These are phyloP conservation scores for Lagria hirta DNA, from an alignment of 2,888 invertebrate species.

Conservation along the genomic window DNA sequence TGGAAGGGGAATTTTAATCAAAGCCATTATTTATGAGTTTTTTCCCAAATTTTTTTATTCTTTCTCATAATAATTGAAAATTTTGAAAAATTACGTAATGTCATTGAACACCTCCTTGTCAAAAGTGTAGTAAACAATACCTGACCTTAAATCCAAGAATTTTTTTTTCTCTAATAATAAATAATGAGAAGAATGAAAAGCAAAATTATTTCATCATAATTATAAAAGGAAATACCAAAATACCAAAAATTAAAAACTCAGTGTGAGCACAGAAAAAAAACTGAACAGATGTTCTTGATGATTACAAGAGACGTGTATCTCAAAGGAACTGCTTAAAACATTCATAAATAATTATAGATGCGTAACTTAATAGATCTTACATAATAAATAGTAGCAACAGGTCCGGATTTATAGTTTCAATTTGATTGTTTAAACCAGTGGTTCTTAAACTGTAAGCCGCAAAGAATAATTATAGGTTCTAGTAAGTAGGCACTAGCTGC, in stretches of 20 bases:
- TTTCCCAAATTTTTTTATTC: not conserved
- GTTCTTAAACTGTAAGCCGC: too few species aligned
- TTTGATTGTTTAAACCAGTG: too few species aligned
- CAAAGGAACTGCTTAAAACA: constrained; percentile 15
- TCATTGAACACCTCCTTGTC: constrained; percentile 1
- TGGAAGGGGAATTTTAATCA: constrained; percentile 4
- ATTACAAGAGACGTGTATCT: constrained; percentile 14
- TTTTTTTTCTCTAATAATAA: constrained; percentile 15
- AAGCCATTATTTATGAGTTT: constrained; percentile 6
- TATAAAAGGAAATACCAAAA: constrained; percentile 10
- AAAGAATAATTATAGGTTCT: too few species aligned
- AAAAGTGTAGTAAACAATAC: constrained; percentile 8
- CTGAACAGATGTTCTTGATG: constrained; percentile 14
- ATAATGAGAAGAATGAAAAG: constrained; percentile 3
- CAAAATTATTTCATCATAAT: constrained; percentile 15
- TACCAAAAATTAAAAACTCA: constrained; percentile 18
- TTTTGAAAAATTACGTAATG: not conserved
- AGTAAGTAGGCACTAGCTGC: too few species aligned
- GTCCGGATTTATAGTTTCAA: too few species aligned
- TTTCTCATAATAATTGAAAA: not conserved
- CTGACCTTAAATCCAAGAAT: constrained; percentile 14
- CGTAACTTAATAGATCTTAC: constrained; percentile 13
- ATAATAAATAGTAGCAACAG: constrained; percentile 5
- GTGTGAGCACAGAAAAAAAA: constrained; percentile 8
- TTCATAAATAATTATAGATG: too few species aligned